Conservation (phyloP, 2,797 vertebrate genomes). For the Tiaroga cobitis region DNA sequence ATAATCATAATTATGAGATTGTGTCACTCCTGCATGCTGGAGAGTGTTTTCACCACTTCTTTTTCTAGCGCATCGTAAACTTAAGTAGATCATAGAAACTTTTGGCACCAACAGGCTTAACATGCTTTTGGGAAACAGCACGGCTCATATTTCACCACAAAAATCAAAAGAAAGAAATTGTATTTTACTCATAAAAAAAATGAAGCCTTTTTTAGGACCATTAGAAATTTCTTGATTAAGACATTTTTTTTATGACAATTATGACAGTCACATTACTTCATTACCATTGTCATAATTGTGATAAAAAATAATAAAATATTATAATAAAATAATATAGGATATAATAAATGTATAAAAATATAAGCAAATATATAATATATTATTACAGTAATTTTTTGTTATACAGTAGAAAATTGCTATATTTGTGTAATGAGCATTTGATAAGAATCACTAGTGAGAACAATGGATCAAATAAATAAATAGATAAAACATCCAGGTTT, state of each 20-base stretch:
- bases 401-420: background rate
- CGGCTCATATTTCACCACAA: background rate
- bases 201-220: background rate
- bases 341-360: background rate
- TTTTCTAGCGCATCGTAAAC: background rate
- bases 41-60: background rate
- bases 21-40: background rate
- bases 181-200: background rate
- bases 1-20: constrained; percentile 22
- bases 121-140: background rate
- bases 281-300: background rate
- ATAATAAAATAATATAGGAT: background rate
- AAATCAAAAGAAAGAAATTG: background rate
- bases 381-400: background rate
- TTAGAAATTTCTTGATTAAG: background rate
- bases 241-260: background rate
- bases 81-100: background rate
- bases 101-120: too few relatives aligned
- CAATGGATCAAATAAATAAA: too few relatives aligned
- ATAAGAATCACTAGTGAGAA: too few relatives aligned
- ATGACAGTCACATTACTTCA: background rate
- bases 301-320: background rate
- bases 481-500: too few relatives aligned
- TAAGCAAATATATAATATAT: background rate
- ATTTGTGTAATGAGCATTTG: background rate